These are phyloP conservation scores for Cataglyphis livida DNA, from an alignment of 2,888 invertebrate genomes.

Conservation along the genomic window DNA sequence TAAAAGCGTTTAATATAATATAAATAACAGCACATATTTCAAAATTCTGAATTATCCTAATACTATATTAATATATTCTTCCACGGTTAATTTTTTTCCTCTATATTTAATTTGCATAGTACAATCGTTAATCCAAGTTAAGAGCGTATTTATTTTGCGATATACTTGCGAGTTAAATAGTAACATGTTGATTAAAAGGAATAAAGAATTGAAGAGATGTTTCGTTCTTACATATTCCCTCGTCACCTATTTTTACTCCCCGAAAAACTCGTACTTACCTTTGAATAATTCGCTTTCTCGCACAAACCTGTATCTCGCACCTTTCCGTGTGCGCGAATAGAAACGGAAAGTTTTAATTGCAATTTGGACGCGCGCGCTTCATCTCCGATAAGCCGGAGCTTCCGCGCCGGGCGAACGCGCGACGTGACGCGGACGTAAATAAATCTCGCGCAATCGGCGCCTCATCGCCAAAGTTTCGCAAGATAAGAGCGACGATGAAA, in stretches of 20 bases:
- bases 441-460: slow-evolving; percentile 58
- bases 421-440: slow-evolving; percentile 57
- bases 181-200: not conserved
- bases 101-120: not conserved
- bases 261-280: not conserved
- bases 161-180: not conserved
- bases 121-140: not conserved
- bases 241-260: not conserved
- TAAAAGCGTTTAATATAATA: not conserved
- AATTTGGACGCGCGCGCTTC: slow-evolving; percentile 48
- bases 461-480: slow-evolving; percentile 53
- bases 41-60: not conserved
- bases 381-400: slow-evolving; percentile 46
- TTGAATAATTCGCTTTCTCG: slow-evolving; percentile 25
- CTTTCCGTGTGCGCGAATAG: slow-evolving; percentile 28
- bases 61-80: not conserved
- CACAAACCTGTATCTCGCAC: not conserved
- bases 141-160: not conserved
- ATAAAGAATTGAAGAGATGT: not conserved
- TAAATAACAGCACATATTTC: not conserved
- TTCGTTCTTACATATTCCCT: not conserved
- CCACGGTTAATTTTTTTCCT: not conserved
- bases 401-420: slow-evolving; percentile 28
- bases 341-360: slow-evolving; percentile 56
- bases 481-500: slow-evolving; percentile 52